These are phyloP conservation scores for Upupa epops DNA, from an alignment of 2,113 vertebrate genomes.

Conservation along the genomic window DNA sequence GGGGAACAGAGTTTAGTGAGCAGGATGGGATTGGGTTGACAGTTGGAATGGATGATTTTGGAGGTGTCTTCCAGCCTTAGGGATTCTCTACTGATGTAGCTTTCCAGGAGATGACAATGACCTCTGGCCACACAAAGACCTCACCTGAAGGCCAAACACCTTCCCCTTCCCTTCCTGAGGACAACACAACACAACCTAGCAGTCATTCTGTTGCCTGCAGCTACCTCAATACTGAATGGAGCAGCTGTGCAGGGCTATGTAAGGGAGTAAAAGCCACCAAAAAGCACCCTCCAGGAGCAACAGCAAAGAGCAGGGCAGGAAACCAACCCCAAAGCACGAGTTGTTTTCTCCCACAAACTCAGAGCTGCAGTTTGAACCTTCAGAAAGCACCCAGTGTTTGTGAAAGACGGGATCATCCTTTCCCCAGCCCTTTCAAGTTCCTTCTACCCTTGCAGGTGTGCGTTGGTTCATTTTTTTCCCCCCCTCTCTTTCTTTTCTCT, in stretches of 20 bases:
- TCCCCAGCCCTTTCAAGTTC: background rate
- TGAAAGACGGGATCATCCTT: background rate
- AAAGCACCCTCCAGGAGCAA: fast-evolving
- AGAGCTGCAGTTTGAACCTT: background rate
- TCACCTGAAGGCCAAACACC: background rate
- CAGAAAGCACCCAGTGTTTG: background rate
- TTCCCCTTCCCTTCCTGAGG: fast-evolving
- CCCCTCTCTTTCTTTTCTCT: background rate
- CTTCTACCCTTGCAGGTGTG: constrained; percentile 26
- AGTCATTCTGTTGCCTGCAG: fast-evolving
- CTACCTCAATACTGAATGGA: fast-evolving
- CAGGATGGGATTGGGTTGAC: too few relatives aligned
- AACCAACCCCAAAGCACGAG: fast-evolving
- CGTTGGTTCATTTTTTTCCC: background rate
- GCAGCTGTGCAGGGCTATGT: fast-evolving
- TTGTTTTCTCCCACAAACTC: background rate
- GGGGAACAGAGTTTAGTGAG: too few relatives aligned
- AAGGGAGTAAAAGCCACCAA: fast-evolving
- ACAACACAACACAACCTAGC: fast-evolving
- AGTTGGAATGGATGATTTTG: too few relatives aligned
- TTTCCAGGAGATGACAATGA: fast-evolving
- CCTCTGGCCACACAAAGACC: background rate
- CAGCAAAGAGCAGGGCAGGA: background rate
- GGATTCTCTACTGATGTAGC: fast-evolving
- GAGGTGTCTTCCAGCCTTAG: too few relatives aligned